Evolutionary conservation across 2,888 invertebrate species (phyloP).

Genomic region (Orthosia incerta): DNA sequence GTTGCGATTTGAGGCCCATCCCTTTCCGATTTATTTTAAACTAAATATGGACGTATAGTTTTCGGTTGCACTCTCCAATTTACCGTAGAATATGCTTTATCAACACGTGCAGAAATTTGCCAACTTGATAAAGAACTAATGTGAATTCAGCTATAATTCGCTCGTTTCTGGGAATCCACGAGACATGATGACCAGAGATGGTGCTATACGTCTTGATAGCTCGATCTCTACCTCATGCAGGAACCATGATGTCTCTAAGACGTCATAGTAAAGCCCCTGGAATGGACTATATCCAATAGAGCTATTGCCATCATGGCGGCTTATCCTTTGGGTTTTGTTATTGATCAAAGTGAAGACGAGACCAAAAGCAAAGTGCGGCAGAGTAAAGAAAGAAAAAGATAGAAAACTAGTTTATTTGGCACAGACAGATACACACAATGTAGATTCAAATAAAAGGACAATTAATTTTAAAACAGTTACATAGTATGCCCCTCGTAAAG

Average conservation of each 20-base stretch:
- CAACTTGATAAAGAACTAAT: background rate
- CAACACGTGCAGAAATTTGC: background rate
- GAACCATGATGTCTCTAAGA: too few species aligned
- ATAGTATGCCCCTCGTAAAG: too few species aligned
- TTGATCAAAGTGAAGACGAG: background rate
- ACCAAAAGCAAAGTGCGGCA: background rate
- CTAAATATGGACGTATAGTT: conserved; percentile 26
- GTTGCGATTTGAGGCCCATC: background rate
- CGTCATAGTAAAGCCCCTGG: too few species aligned
- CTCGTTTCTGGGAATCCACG: background rate
- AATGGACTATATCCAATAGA: too few species aligned
- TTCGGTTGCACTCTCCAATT: conserved; percentile 5
- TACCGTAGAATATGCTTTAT: conserved; percentile 3
- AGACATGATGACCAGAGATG: too few species aligned
- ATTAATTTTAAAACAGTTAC: too few species aligned
- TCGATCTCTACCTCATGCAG: too few species aligned
- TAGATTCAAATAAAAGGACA: too few species aligned
- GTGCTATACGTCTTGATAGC: too few species aligned
- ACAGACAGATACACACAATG: too few species aligned
- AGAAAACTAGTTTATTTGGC: too few species aligned
- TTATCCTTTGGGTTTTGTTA: background rate
- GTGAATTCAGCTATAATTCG: background rate
- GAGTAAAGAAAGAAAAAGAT: too few species aligned
- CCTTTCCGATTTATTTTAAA: background rate
- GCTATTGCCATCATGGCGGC: background rate